Evolutionary conservation across 1,140 invertebrate genomes (phyloP), one percentile per base, ranked within the genome.

Genomic region (Gryon sp.): DNA sequence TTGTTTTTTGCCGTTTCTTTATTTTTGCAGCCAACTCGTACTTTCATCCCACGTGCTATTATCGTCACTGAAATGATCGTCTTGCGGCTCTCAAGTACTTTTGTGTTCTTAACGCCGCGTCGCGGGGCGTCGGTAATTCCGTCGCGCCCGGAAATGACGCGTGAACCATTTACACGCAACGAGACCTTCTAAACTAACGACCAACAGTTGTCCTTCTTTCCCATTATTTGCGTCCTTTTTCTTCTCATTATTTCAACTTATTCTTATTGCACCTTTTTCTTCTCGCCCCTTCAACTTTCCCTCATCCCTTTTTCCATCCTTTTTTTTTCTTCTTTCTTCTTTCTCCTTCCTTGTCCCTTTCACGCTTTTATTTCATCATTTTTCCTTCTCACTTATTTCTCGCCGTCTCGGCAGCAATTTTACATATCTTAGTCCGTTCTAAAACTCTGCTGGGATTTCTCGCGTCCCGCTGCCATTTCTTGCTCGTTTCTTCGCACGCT

Each of bases 141-240:
- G 55, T 66, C 50, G 68, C 65, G 69, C 69, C 76, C 80, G 84
- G 82, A 81, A 83, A 82, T 81, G 82, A 81, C 81, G 82, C 83
- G 83, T 82, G 83, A 85, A 83, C 83, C 84, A 83, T 82, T 81
- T 83, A 80, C 83, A 85, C 84, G 84, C 84, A 78, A 79, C 76
- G 80, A 83, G 84, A 80, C 83, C 78, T 83, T 83, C 81, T 83
- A 80, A 75, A n/a, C n/a, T n/a, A n/a, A n/a, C n/a, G n/a, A n/a
- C n/a, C n/a, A n/a, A n/a, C n/a, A n/a, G n/a, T n/a, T n/a, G n/a
- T n/a, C n/a, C n/a, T n/a, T n/a, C n/a, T n/a, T n/a, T n/a, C n/a
- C n/a, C n/a, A n/a, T n/a, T n/a, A n/a, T n/a, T n/a, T n/a, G n/a
- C n/a, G n/a, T n/a, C n/a, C n/a, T n/a, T n/a, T n/a, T n/a, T n/a